Conservation (phyloP, 2,888 invertebrate genomes). For the Philopedon plagiatum region DNA sequence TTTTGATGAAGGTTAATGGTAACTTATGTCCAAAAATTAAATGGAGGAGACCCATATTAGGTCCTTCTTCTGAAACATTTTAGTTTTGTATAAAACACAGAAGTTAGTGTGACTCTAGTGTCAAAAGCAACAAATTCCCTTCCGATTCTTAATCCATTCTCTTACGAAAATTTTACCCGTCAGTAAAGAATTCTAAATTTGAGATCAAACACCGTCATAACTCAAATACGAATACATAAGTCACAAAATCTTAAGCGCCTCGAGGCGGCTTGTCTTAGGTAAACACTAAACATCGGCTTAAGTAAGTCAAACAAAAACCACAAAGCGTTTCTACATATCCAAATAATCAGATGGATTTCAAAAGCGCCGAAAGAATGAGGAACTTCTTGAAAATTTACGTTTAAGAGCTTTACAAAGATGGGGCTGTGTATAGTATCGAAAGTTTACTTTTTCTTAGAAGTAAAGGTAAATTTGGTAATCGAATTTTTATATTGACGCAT, state of each 20-base stretch:
- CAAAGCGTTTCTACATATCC: constrained; percentile 63
- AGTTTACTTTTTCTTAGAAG: background rate
- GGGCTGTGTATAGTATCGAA: background rate
- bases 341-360: constrained; percentile 61
- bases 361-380: constrained; percentile 57
- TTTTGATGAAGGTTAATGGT: too few relatives aligned
- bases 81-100: too few relatives aligned
- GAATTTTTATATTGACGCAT: background rate
- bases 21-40: too few relatives aligned
- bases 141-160: too few relatives aligned
- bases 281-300: constrained; percentile 58
- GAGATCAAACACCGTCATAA: constrained; percentile 37
- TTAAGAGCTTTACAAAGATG: background rate
- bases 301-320: constrained; percentile 60
- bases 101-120: too few relatives aligned
- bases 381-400: constrained; percentile 15
- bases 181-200: constrained; percentile 13
- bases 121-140: too few relatives aligned
- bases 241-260: constrained; percentile 30
- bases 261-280: constrained; percentile 53
- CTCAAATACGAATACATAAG: constrained; percentile 35
- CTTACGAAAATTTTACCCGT: constrained; percentile 2
- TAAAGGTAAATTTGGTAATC: background rate
- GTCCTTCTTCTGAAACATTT: too few relatives aligned
- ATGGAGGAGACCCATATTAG: too few relatives aligned